Conservation (phyloP, 1,140 invertebrate genomes). For the Saccostrea echinata region DNA sequence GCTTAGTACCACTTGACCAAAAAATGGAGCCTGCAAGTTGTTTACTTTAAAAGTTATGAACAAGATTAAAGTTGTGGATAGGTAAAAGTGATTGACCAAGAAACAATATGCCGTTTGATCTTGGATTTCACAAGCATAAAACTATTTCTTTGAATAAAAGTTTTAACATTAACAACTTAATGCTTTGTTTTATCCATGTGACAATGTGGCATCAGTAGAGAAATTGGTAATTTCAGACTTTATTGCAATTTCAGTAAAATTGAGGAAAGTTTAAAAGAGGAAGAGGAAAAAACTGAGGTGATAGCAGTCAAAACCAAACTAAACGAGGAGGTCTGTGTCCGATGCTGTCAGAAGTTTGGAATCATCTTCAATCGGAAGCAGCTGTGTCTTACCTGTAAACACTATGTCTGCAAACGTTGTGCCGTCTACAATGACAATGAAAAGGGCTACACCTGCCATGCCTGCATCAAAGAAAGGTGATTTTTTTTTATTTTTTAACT, state of each 20-base stretch:
- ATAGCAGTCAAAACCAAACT: constrained; percentile 73
- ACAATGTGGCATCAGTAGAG: too few species aligned
- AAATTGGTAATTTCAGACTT: too few species aligned
- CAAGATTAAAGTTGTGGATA: background rate
- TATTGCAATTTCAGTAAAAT: constrained; percentile 72
- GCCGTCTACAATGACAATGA: constrained; percentile 61
- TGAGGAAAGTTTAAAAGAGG: constrained; percentile 72
- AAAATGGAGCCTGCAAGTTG: too few species aligned
- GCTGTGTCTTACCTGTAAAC: constrained; percentile 69
- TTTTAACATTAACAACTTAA: too few species aligned
- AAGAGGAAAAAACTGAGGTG: constrained; percentile 71
- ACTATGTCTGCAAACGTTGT: constrained; percentile 73
- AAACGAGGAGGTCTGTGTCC: constrained; percentile 78
- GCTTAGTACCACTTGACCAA: too few species aligned
- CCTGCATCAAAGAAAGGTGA: constrained; percentile 71
- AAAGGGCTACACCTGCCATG: constrained; percentile 70
- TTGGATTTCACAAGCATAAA: too few species aligned
- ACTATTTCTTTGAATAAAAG: too few species aligned
- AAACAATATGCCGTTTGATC: too few species aligned
- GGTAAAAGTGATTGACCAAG: too few species aligned
- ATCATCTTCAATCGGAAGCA: constrained; percentile 74
- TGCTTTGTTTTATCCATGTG: too few species aligned
- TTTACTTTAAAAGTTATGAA: background rate
- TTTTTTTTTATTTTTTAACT: background rate
- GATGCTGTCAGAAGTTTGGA: constrained; percentile 77